Base-by-base conservation (phyloP, 1,140 invertebrate species). In the Trialeurodes vaporariorum region DNA sequence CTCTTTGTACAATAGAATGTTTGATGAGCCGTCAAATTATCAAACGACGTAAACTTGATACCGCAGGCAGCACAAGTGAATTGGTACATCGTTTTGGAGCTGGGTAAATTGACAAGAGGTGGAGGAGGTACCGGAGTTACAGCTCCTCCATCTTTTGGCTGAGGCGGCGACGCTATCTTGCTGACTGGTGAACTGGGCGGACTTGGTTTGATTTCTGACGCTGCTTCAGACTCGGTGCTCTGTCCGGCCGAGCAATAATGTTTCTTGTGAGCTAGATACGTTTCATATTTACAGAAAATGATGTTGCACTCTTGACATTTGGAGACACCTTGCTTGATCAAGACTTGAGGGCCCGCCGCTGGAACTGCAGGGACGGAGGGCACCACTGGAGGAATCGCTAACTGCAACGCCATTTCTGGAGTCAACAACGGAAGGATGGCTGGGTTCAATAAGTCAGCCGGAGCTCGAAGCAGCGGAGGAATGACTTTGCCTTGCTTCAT, bases 241-340 rank as follows among this genome's bases (percentile, higher is more conserved):
- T 70, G 79, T 63, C 89, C 81, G 0, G 90, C 88, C 12, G 93
- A 92, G 78, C 94, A 98, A 75, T 98, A 98, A 73, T 94, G 90
- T 72, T 92, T 88, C 76, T 96, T 98, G 76, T 98, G 95, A 1
- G 94, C 88, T 22, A 94, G 79, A 73, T 93, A 97, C 75, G 96
- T 98, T 76, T 98, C 95, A 72, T 93, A 89, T 71, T 94, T 93
- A 78, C 93, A 97, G 74, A 98, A 98, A 0, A 96, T 93, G 66
- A 98, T 98, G 75, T 96, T 96, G 80, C 94, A 98, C 73, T 97
- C 94, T 73, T 92, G 88, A 79, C 94, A 98, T 77, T 93, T 95
- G 25, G 87, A 93, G 0, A 91, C 88, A 13, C 88, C 89, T 77
- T 91, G 86, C 73, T 92, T 92, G 58, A 92, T 88, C 62, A 91